These are phyloP conservation scores for Thymallus thymallus DNA, from an alignment of 2,113 vertebrate genomes.

Conservation along the genomic window DNA sequence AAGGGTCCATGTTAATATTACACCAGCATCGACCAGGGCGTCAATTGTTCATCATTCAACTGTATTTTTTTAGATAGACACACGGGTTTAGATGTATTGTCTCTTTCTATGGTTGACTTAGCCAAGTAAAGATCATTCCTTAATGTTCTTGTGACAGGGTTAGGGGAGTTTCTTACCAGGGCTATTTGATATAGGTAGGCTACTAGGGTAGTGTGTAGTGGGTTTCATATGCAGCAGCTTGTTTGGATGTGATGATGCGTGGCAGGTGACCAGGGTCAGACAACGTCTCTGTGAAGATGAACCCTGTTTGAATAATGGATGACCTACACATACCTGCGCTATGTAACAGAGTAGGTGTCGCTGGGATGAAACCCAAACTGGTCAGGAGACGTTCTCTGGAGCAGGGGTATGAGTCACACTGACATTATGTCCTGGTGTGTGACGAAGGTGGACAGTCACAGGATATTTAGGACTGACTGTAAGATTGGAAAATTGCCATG, in stretches of 20 bases:
- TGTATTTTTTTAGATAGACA: too few relatives aligned
- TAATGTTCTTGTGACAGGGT: neutral
- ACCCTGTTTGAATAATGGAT: slow-evolving; percentile 60
- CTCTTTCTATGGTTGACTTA: neutral
- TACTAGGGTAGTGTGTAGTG: neutral
- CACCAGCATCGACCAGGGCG: too few relatives aligned
- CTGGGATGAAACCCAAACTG: slow-evolving; percentile 55
- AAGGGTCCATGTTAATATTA: slow-evolving; percentile 20
- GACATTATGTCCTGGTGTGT: slow-evolving; percentile 17
- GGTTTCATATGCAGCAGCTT: neutral
- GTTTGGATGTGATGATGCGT: neutral
- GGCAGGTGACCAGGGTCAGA: slow-evolving; percentile 10
- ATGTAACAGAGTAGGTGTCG: slow-evolving; percentile 51
- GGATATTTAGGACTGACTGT: neutral
- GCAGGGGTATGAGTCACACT: slow-evolving; percentile 1
- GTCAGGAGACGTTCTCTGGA: neutral
- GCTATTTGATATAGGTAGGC: slow-evolving; percentile 1
- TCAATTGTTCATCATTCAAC: too few relatives aligned
- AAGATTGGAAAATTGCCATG: neutral
- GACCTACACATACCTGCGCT: slow-evolving; percentile 47
- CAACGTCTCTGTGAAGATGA: slow-evolving; percentile 40
- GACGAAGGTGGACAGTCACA: neutral
- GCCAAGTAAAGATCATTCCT: neutral
- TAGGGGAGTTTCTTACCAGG: neutral
- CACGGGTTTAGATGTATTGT: too few relatives aligned